A percentile compares a stretch with the other conserved stretches of the same genome.
Evolutionary conservation across 1,140 invertebrate species (phyloP).

Genomic region (Drosophila jambulina): DNA sequence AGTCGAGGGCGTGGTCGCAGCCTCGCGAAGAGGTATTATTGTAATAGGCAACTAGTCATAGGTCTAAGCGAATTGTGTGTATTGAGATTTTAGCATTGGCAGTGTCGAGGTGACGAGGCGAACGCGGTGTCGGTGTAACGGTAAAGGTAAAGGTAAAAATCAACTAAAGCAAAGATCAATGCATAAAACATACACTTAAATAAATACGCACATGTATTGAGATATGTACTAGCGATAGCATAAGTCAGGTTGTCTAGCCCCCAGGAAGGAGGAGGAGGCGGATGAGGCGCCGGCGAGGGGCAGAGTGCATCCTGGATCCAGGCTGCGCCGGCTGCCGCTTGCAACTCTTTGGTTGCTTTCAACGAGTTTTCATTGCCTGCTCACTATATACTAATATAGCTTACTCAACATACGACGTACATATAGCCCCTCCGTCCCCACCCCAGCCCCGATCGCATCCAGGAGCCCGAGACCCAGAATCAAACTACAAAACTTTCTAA

Average conservation of each 20-base stretch:
- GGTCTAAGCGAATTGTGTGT: conserved; percentile 72
- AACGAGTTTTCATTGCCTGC: conserved; percentile 42
- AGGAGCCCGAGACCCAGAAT: conserved; percentile 7
- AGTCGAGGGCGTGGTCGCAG: conserved; percentile 1
- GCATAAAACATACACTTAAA: conserved; percentile 48
- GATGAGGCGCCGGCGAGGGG: background rate
- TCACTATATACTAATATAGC: conserved; percentile 36
- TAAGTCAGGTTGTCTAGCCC: conserved; percentile 58
- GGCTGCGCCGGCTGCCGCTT: background rate
- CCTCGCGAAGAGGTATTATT: conserved; percentile 9
- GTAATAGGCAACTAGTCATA: conserved; percentile 77
- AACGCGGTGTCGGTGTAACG: background rate
- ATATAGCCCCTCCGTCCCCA: conserved; percentile 8
- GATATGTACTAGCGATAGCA: conserved; percentile 44
- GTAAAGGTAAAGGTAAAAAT: conserved; percentile 28
- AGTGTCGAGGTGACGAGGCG: conserved; percentile 12
- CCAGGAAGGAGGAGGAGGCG: background rate
- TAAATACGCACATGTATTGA: conserved; percentile 36
- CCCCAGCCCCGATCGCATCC: background rate
- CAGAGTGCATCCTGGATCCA: conserved; percentile 2
- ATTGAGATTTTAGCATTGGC: conserved; percentile 77
- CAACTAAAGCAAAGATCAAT: conserved; percentile 41
- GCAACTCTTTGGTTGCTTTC: conserved; percentile 33
- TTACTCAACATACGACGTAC: conserved; percentile 35
- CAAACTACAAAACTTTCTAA: conserved; percentile 46